phyloP scores from a whole-genome alignment of 2,113 vertebrate species.

The Cyrtonyx montezumae region DNA sequence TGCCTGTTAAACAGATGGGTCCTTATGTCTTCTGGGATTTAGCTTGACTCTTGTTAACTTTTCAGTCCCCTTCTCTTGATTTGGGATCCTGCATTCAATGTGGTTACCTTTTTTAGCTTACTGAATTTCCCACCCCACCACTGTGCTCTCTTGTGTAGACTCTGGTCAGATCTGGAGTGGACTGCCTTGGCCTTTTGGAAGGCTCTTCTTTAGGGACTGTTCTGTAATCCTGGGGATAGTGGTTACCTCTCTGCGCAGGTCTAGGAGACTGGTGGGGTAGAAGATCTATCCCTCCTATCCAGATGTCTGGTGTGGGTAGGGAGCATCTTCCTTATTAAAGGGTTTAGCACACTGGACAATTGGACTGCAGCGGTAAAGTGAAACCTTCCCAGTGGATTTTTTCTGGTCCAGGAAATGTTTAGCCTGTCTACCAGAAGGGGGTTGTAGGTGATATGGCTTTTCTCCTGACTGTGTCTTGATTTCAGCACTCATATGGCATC shows the following conservation, averaged over 20 bases:
- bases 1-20: not conserved
- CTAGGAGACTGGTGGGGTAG: not conserved
- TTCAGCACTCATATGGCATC: not conserved
- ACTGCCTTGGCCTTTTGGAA: not conserved
- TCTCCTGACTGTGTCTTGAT: not conserved
- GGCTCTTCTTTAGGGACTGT: not conserved
- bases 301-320: not conserved
- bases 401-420: not conserved
- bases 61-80: not conserved
- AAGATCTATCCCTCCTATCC: not conserved
- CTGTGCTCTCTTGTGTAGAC: not conserved
- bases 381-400: not conserved
- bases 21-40: fast-evolving
- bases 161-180: not conserved
- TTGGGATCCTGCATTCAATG: fast-evolving
- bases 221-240: not conserved
- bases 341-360: not conserved
- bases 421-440: not conserved
- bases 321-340: not conserved
- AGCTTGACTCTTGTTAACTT: not conserved
- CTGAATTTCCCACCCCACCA: not conserved
- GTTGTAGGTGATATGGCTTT: not conserved
- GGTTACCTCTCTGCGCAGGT: not conserved
- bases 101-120: not conserved
- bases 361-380: not conserved